Evolutionary conservation across 1,140 invertebrate genomes (phyloP).

Genomic region (Latrodectus geometricus): DNA sequence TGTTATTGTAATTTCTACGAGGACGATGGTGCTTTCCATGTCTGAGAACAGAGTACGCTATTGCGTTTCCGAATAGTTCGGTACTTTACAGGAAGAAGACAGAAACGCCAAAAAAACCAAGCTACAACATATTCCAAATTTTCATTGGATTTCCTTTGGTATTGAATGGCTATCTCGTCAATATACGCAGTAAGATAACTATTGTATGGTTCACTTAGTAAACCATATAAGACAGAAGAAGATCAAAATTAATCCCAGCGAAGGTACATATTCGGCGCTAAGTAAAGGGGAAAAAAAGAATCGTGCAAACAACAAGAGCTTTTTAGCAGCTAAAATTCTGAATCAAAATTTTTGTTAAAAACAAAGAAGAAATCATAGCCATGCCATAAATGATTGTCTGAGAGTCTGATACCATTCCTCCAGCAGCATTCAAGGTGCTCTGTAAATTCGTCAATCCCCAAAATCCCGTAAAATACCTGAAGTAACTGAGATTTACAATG

Average conservation of each 20-base stretch:
- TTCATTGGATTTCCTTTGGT: background rate
- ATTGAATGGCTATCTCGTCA: conserved; percentile 68
- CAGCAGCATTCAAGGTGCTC: conserved; percentile 57
- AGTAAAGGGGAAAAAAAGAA: conserved; percentile 68
- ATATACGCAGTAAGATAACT: conserved; percentile 72
- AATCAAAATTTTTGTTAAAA: conserved; percentile 62
- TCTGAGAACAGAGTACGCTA: conserved; percentile 18
- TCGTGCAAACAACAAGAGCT: conserved; percentile 68
- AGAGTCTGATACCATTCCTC: conserved; percentile 37
- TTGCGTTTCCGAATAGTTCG: conserved; percentile 19
- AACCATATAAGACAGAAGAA: conserved; percentile 68
- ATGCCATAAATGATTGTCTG: conserved; percentile 67
- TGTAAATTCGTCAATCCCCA: conserved; percentile 46
- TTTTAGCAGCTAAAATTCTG: conserved; percentile 68
- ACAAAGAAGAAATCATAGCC: conserved; percentile 64
- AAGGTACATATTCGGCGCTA: conserved; percentile 69
- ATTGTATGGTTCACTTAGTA: conserved; percentile 72
- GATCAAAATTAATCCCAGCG: conserved; percentile 67
- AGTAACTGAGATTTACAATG: background rate
- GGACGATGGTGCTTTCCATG: background rate
- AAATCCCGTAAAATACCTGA: conserved; percentile 43
- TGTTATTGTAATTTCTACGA: background rate
- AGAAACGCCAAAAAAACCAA: conserved; percentile 17
- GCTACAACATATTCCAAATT: conserved; percentile 16
- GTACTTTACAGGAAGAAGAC: conserved; percentile 10